phyloP scores from a whole-genome alignment of 2,797 vertebrate species.

The Ispidina picta region DNA sequence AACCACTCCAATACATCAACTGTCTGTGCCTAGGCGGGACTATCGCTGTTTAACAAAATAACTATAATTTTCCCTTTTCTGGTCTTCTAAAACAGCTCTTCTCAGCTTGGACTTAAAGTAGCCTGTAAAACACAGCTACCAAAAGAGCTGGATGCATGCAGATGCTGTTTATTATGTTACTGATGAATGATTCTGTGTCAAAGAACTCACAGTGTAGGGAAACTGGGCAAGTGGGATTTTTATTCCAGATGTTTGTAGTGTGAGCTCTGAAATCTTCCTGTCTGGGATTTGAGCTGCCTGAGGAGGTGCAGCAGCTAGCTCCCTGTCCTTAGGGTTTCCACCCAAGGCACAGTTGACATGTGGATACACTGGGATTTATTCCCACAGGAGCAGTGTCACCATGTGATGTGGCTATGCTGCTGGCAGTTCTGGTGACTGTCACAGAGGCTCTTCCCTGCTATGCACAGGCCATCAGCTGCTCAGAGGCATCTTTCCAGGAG shows the following conservation, averaged over 20 bases:
- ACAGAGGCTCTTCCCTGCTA: not conserved
- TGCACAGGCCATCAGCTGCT: not conserved
- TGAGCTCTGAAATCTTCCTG: not conserved
- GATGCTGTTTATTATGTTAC: not conserved
- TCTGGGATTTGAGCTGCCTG: too few species aligned
- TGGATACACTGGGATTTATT: accelerated
- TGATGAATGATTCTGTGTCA: not conserved
- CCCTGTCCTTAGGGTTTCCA: accelerated
- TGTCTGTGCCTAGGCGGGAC: not conserved
- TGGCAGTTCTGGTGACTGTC: not conserved
- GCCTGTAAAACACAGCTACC: not conserved
- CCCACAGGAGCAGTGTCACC: accelerated
- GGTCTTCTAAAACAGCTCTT: not conserved
- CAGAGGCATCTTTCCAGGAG: not conserved
- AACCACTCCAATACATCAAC: not conserved
- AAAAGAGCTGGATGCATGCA: not conserved
- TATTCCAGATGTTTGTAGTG: not conserved
- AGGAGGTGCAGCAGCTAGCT: not conserved
- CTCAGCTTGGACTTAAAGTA: not conserved
- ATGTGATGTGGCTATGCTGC: not conserved
- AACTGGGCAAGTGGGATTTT: not conserved
- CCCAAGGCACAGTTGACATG: accelerated
- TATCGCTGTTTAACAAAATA: not conserved
- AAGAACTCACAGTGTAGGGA: not conserved
- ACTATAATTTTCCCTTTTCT: slow-evolving; percentile 7